Evolutionary conservation across 2,888 invertebrate species (phyloP), one percentile per base, ranked within the genome.

Genomic region (Cecidostiba fungosa): DNA sequence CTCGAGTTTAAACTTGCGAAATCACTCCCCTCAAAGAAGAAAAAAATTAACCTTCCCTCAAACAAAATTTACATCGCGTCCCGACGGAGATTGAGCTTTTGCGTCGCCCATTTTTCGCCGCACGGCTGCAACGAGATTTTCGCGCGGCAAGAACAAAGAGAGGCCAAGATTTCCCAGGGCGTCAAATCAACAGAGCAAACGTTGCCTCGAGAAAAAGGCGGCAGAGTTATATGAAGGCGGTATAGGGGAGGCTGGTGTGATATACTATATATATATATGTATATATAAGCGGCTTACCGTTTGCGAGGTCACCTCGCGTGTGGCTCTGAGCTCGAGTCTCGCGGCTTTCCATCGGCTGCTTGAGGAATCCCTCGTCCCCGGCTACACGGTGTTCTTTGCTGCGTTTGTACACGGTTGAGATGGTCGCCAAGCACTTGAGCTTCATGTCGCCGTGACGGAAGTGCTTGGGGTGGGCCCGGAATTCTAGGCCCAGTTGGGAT

Each of bases 321-420:
- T 91, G 92, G 84, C 92, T 91, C 86, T 92, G 92, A 50, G 92
- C 91, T 83, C 91, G 89, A 76, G 91, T 92, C 86, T 91, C 92
- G 66, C 92, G 90, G 86, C 91, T 92, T 85, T 92, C 92, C 91
- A 92, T 91, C 76, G 92, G 91, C 59, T 91, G 91, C 88, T 92
- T 92, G 80, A 90, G 88, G 69, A 90, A 87, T 77, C 96, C 95
- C 84, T 91, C 91, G 89, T 96, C 96, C 14, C 97, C 96, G 92
- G 97, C 96, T 39, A 97, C 97, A 90, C 97, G 97, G 92, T 97
- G 97, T 92, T 97, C 97, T 93, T 97, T 97, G 92, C 96, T 97
- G 88, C 96, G 95, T 95, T 96, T 96, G 93, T 97, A 98, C 23
- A 98, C 96, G 23, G 97, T 96, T 62, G 97, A 97, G 93, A 98